phyloP scores from a whole-genome alignment of 1,140 invertebrate genomes.

The Micrasema longulum region DNA sequence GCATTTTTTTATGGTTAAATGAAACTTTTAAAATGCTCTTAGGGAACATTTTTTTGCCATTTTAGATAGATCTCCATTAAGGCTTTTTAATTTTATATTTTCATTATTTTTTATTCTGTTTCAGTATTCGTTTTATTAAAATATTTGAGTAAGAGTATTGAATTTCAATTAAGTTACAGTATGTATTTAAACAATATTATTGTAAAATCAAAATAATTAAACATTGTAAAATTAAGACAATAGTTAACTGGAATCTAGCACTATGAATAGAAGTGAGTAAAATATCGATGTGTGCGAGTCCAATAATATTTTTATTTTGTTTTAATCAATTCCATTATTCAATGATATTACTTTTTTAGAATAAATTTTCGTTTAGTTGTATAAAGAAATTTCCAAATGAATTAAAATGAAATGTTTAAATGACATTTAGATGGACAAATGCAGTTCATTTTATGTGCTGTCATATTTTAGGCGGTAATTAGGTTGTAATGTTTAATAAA shows the following conservation, averaged over 20 bases:
- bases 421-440: slow-evolving; percentile 12
- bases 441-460: slow-evolving; percentile 16
- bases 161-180: slow-evolving; percentile 11
- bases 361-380: slow-evolving; percentile 22
- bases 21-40: slow-evolving; percentile 37
- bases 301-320: no score
- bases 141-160: neutral
- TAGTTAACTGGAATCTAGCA: no score
- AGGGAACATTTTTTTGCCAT: slow-evolving; percentile 49
- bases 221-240: no score
- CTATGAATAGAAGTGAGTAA: no score
- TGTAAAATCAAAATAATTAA: no score
- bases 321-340: no score
- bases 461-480: slow-evolving; percentile 26
- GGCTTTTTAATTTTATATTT: slow-evolving; percentile 40
- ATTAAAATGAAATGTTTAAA: slow-evolving; percentile 22
- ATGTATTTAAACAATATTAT: no score
- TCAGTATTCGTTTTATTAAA: slow-evolving; percentile 2
- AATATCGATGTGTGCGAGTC: no score
- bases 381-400: slow-evolving; percentile 26
- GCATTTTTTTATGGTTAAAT: slow-evolving; percentile 29
- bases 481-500: slow-evolving; percentile 38
- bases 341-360: no score
- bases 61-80: slow-evolving; percentile 55
- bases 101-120: slow-evolving; percentile 19